These are phyloP conservation scores for Glaucidium brasilianum DNA, from an alignment of 2,113 vertebrate species.

Conservation along the genomic window DNA sequence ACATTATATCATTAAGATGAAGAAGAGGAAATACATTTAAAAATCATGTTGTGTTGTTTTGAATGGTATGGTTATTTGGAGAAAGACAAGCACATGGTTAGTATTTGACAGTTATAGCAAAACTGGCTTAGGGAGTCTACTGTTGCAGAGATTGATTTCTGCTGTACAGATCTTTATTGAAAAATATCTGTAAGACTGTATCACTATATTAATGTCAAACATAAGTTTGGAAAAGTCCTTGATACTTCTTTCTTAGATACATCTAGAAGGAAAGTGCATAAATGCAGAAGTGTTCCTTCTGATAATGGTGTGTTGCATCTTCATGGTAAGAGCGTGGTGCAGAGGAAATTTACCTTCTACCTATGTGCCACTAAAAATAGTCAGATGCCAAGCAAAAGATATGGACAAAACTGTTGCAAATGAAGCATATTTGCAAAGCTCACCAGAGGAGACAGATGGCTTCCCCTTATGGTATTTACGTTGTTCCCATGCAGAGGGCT, in stretches of 20 bases:
- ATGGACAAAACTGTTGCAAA: not conserved
- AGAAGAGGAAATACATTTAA: not conserved
- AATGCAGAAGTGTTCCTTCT: not conserved
- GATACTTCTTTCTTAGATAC: not conserved
- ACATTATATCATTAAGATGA: not conserved
- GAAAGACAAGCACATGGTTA: not conserved
- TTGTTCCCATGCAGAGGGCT: not conserved
- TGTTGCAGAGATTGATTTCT: not conserved
- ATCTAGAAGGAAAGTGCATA: not conserved
- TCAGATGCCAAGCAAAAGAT: not conserved
- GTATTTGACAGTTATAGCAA: not conserved
- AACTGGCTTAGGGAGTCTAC: not conserved
- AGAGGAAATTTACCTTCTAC: not conserved
- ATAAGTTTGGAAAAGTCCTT: not conserved
- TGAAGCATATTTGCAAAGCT: not conserved
- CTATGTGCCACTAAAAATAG: not conserved
- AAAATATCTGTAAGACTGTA: not conserved
- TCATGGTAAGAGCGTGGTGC: not conserved
- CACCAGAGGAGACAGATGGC: not conserved
- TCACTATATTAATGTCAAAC: not conserved
- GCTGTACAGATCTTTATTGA: not conserved
- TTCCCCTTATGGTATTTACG: not conserved
- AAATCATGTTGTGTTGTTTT: not conserved
- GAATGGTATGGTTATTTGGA: not conserved
- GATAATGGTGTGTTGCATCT: not conserved